phyloP scores from a whole-genome alignment of 2,797 vertebrate genomes.

The Falco berigora region DNA sequence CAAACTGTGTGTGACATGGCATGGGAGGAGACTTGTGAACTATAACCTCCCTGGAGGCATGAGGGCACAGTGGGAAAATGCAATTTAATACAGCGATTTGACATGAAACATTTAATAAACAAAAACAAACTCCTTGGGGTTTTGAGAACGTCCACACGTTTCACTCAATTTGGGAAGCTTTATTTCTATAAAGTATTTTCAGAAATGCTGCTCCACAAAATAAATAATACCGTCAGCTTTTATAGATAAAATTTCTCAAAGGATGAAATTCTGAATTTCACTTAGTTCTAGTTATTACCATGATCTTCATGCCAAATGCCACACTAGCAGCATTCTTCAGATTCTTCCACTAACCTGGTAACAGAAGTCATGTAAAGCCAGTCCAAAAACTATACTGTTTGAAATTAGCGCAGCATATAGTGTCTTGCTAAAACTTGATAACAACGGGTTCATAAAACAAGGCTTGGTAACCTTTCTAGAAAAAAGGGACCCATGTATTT shows the following conservation, averaged over 20 bases:
- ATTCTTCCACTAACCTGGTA: not conserved
- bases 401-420: not conserved
- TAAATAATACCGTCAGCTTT: not conserved
- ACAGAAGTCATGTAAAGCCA: not conserved
- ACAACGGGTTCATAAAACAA: not conserved
- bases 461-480: not conserved
- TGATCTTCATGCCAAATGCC: not conserved
- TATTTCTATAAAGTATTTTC: not conserved
- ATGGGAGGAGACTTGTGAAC: not conserved
- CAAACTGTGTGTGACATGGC: not conserved
- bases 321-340: not conserved
- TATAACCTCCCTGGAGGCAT: not conserved
- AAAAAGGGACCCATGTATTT: not conserved
- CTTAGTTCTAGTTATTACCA: not conserved
- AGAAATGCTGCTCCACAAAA: not conserved
- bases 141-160: not conserved
- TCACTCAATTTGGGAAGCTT: not conserved
- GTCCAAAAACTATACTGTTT: not conserved
- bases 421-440: not conserved
- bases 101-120: slow-evolving; percentile 3
- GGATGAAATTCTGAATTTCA: not conserved
- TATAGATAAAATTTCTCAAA: not conserved
- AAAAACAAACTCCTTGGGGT: not conserved
- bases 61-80: slow-evolving; percentile 25
- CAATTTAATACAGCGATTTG: not conserved